Evolutionary conservation across 2,113 vertebrate genomes (phyloP).

Genomic region (Larimichthys crocea): DNA sequence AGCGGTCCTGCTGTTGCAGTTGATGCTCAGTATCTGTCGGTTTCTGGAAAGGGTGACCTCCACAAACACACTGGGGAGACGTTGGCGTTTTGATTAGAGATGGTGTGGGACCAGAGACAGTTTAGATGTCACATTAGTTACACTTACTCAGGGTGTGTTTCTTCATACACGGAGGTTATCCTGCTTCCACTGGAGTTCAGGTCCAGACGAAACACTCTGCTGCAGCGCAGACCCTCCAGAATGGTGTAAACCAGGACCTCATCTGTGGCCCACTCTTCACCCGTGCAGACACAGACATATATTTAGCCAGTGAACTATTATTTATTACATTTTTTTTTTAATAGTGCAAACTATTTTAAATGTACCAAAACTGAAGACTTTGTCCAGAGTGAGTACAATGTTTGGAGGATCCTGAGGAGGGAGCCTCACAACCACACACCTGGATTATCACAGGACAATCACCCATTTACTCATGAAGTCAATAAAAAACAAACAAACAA

Average conservation of each 20-base stretch:
- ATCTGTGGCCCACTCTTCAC: slow-evolving; percentile 92
- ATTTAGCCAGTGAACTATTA: not conserved
- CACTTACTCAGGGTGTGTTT: slow-evolving; percentile 91
- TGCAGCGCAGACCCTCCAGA: slow-evolving; percentile 89
- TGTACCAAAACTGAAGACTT: slow-evolving; percentile 93
- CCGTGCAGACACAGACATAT: slow-evolving; percentile 17
- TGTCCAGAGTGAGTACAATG: slow-evolving; percentile 83
- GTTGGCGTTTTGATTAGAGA: not conserved
- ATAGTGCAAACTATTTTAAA: slow-evolving; percentile 6
- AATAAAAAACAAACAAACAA: not conserved
- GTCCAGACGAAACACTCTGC: slow-evolving; percentile 87
- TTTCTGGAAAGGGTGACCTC: slow-evolving; percentile 92
- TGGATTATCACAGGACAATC: slow-evolving; percentile 36
- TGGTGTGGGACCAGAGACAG: not conserved
- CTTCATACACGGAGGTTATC: slow-evolving; percentile 87
- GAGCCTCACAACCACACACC: slow-evolving; percentile 85
- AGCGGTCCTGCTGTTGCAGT: slow-evolving; percentile 92
- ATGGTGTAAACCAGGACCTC: slow-evolving; percentile 90
- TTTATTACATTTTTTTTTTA: not conserved
- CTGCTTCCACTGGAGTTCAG: slow-evolving; percentile 78
- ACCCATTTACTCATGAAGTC: not conserved
- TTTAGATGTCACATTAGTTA: not conserved
- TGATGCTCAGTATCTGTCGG: slow-evolving; percentile 89
- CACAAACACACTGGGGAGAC: slow-evolving; percentile 85
- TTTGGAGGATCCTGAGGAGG: slow-evolving; percentile 59